These are phyloP conservation scores for Prorops nasuta DNA, from an alignment of 1,140 invertebrate genomes.

Conservation along the genomic window DNA sequence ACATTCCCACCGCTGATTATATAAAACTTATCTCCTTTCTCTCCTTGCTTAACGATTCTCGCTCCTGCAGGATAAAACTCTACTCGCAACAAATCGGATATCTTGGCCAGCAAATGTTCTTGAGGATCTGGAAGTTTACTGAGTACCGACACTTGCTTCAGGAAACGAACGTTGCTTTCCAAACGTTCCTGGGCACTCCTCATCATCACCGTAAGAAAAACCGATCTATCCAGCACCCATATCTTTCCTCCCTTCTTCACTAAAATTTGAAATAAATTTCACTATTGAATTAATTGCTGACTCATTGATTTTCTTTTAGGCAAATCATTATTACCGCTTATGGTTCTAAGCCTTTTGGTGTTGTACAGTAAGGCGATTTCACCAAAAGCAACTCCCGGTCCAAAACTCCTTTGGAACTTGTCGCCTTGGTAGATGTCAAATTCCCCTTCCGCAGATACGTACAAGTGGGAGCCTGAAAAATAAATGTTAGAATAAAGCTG, in stretches of 20 bases:
- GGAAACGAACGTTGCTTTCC: conserved; percentile 79
- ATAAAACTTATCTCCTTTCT: conserved; percentile 93
- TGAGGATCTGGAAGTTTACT: conserved; percentile 78
- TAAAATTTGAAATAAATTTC: conserved; percentile 44
- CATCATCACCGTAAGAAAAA: conserved; percentile 89
- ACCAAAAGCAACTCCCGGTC: conserved; percentile 85
- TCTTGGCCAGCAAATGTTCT: conserved; percentile 67
- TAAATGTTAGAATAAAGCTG: not conserved
- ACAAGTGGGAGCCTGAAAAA: conserved; percentile 68
- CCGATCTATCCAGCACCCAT: conserved; percentile 83
- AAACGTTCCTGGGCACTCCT: conserved; percentile 74
- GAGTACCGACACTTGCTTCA: conserved; percentile 82
- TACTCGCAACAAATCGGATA: conserved; percentile 86
- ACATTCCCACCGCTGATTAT: conserved; percentile 92
- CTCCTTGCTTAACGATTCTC: conserved; percentile 89
- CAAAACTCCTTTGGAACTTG: conserved; percentile 73
- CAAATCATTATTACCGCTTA: no score
- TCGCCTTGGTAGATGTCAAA: conserved; percentile 82
- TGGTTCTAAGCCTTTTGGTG: conserved; percentile 83
- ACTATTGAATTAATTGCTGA: no score
- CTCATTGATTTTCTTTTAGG: no score
- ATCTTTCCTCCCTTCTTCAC: conserved; percentile 79
- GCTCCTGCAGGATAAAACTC: conserved; percentile 83
- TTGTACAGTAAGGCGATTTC: conserved; percentile 93
- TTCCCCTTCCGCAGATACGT: conserved; percentile 79